phyloP scores from a whole-genome alignment of 30 jellyfish, hydroid and myxozoan species.

The Chrysaora quinquecirrha region DNA sequence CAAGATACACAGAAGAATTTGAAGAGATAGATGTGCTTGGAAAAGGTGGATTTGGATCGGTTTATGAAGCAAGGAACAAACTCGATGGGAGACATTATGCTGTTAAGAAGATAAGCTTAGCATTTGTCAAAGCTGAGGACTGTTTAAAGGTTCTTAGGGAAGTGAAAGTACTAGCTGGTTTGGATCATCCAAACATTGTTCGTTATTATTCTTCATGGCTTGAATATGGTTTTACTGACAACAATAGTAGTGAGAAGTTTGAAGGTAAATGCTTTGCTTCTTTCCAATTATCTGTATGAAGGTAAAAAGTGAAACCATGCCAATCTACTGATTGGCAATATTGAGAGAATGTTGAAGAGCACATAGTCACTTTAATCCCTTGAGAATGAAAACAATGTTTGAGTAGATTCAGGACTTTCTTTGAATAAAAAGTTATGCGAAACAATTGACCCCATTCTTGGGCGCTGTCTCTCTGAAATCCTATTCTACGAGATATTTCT shows the following conservation, averaged over 20 bases:
- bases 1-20: constrained; percentile 80
- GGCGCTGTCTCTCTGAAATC: too few relatives aligned
- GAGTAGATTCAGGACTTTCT: too few relatives aligned
- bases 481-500: too few relatives aligned
- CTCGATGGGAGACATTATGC: constrained; percentile 86
- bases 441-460: too few relatives aligned
- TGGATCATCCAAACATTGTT: constrained; percentile 81
- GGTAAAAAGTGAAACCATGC: too few relatives aligned
- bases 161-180: constrained; percentile 79
- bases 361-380: too few relatives aligned
- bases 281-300: too few relatives aligned
- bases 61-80: constrained; percentile 73
- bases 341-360: too few relatives aligned
- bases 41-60: constrained; percentile 91
- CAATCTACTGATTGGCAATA: too few relatives aligned
- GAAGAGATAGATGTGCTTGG: constrained; percentile 69
- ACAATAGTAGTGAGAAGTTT: background rate
- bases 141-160: constrained; percentile 86
- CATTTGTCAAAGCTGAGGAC: constrained; percentile 46
- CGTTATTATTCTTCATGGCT: constrained; percentile 91
- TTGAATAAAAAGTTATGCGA: too few relatives aligned
- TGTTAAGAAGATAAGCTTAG: constrained; percentile 60
- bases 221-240: constrained; percentile 49
- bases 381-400: too few relatives aligned
- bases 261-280: background rate